phyloP scores from a whole-genome alignment of 2,113 vertebrate species.

The Pseudonaja textilis region DNA sequence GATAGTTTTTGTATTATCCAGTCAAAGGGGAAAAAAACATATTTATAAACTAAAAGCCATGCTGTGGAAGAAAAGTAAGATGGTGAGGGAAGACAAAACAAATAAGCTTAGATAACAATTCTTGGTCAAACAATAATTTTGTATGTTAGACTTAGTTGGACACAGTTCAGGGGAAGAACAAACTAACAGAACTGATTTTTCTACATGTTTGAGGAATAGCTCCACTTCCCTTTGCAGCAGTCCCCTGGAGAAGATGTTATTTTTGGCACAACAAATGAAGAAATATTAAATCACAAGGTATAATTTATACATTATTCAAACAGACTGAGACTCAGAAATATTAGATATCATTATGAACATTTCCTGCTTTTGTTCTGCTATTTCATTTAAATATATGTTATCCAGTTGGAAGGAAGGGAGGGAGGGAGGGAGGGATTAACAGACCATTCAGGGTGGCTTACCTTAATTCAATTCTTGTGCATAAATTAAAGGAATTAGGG shows the following conservation, averaged over 20 bases:
- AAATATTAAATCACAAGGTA: background rate
- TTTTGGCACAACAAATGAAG: background rate
- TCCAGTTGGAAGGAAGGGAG: background rate
- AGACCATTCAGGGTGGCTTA: background rate
- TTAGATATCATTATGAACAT: background rate
- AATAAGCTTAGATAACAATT: background rate
- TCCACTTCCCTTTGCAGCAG: background rate
- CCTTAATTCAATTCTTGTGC: background rate
- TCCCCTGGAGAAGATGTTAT: background rate
- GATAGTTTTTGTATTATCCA: background rate
- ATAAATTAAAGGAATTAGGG: background rate
- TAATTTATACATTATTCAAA: background rate
- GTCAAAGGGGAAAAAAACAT: background rate
- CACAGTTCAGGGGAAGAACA: background rate
- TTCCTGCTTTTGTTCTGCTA: background rate
- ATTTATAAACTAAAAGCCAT: background rate
- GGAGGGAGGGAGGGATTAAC: background rate
- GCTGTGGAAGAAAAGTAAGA: background rate
- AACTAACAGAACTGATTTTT: background rate
- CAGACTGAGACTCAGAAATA: background rate
- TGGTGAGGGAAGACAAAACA: background rate
- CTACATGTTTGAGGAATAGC: background rate
- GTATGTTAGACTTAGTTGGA: background rate
- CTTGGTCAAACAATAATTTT: background rate
- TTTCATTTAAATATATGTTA: background rate